Evolutionary conservation across 2,113 vertebrate genomes (phyloP), one percentile per base, ranked within the genome.

Genomic region (Gallinago undulata): DNA sequence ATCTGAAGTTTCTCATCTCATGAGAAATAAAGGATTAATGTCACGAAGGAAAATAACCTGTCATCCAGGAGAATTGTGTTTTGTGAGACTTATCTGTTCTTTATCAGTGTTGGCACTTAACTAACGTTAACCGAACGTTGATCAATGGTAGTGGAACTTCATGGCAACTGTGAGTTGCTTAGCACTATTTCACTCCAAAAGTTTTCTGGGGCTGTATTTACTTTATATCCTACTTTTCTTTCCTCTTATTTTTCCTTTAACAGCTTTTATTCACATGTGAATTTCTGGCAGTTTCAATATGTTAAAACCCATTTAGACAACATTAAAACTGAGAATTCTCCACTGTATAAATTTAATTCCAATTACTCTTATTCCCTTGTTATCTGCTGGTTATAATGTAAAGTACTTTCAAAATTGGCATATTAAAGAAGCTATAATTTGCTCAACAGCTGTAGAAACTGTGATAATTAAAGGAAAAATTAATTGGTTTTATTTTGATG

Each of bases 271-370:
- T 90, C 91, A 96, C 77, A 94, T 95, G 80, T 74, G 96, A 96
- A 6, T 97, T 97, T 96, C 87, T 95, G 82, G 51, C 84, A 94
- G 76, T 96, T 98, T 97, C 96, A 95, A 96, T 97, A 95, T 96
- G 96, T 96, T 96, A 96, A 88, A 97, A 91, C n/a, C 60, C 95
- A 97, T 97, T 98, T 98, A 97, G 96, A 97, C 91, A 97, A 96
- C 91, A 96, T 90, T 94, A 91, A 95, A 96, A 96, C 91, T 45
- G 73, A 89, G 94, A 97, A 95, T 97, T 97, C 77, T 97, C 90
- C 77, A 94, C 80, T 74, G 51, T 94, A 96, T 96, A 96, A 97
- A 98, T 97, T 97, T 96, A 97, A 96, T 97, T 98, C 92, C 91
- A 98, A 95, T 97, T 97, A 97, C 89, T 93, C 84, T 92, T 93